Conservation (phyloP, 2,888 invertebrate genomes). For the Myopa tessellatipennis region DNA sequence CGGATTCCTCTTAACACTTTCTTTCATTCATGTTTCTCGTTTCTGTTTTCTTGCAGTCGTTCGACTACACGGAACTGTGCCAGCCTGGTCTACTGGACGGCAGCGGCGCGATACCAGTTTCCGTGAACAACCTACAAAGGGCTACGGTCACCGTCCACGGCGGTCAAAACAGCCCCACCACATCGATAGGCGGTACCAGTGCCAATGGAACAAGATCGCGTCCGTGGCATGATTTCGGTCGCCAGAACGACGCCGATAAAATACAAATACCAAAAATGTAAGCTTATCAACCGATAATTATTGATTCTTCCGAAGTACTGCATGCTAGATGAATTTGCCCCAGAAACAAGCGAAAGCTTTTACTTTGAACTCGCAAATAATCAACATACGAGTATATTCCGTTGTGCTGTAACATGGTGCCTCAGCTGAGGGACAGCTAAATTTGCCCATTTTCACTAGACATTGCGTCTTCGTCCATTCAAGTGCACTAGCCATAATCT, state of each 20-base stretch:
- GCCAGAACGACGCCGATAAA: constrained; percentile 94
- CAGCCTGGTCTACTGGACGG: constrained; percentile 73
- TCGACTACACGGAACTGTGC: constrained; percentile 93
- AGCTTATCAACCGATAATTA: constrained; percentile 69
- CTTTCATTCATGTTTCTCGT: constrained; percentile 12
- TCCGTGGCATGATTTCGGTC: constrained; percentile 94
- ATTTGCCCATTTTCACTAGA: too few species aligned
- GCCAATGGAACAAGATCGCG: constrained; percentile 78
- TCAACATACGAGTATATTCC: too few species aligned
- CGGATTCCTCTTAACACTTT: constrained; percentile 6
- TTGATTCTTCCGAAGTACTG: too few species aligned
- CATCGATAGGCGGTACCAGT: constrained; percentile 72
- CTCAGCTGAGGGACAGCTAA: too few species aligned
- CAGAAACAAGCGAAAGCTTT: too few species aligned
- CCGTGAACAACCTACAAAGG: constrained; percentile 70
- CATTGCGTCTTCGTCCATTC: too few species aligned
- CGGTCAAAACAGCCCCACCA: constrained; percentile 68
- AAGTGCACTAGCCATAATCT: too few species aligned
- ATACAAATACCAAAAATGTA: constrained; percentile 98
- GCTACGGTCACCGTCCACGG: constrained; percentile 69
- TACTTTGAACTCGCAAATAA: too few species aligned
- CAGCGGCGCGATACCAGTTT: constrained; percentile 71
- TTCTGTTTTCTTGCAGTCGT: constrained; percentile 74
- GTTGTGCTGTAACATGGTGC: too few species aligned
- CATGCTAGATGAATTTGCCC: too few species aligned